These are phyloP conservation scores for Anoplopoma fimbria DNA, from an alignment of 2,113 vertebrate genomes.

Conservation along the genomic window DNA sequence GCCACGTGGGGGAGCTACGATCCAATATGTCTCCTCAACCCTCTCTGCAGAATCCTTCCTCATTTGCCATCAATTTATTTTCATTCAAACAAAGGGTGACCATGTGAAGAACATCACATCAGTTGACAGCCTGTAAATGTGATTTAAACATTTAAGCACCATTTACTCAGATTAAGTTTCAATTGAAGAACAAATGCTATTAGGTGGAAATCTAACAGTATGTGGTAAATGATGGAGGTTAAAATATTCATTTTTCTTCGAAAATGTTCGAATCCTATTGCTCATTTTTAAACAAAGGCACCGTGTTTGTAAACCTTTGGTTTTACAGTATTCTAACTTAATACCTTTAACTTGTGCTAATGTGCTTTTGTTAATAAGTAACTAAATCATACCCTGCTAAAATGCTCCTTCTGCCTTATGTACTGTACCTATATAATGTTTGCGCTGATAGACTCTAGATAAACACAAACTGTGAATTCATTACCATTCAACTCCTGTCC, in stretches of 20 bases:
- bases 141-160: slow-evolving; percentile 85
- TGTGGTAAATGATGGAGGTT: slow-evolving; percentile 65
- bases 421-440: slow-evolving; percentile 40
- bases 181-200: slow-evolving; percentile 84
- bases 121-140: slow-evolving; percentile 85
- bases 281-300: slow-evolving; percentile 49
- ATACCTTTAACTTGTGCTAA: slow-evolving; percentile 13
- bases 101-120: slow-evolving; percentile 85
- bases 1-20: slow-evolving; percentile 79
- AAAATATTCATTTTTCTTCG: slow-evolving; percentile 56
- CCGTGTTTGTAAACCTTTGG: slow-evolving; percentile 1
- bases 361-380: slow-evolving; percentile 31
- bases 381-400: slow-evolving; percentile 9
- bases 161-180: slow-evolving; percentile 83
- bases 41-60: slow-evolving; percentile 70
- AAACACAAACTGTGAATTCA: slow-evolving; percentile 67
- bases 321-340: neutral
- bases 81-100: slow-evolving; percentile 84
- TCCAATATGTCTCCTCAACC: slow-evolving; percentile 53
- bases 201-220: slow-evolving; percentile 79
- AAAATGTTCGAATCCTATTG: slow-evolving; percentile 44
- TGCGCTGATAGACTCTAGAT: slow-evolving; percentile 47
- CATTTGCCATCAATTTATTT: slow-evolving; percentile 83
- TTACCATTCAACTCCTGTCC: slow-evolving; percentile 68
- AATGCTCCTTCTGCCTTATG: slow-evolving; percentile 9